phyloP scores from a whole-genome alignment of 1,140 invertebrate species.

The Listronotus bonariensis region DNA sequence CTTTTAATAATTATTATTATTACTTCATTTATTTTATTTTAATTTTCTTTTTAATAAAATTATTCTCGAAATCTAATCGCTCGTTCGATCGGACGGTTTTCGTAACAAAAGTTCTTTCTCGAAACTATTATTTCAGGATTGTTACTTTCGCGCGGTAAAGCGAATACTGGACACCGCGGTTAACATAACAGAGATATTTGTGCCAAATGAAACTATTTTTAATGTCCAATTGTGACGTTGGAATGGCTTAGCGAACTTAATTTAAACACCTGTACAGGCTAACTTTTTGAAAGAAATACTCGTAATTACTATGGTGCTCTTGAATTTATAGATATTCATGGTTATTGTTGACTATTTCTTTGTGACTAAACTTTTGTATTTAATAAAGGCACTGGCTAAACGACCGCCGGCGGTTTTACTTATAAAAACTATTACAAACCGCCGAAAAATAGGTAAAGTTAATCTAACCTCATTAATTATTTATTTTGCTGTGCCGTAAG shows the following conservation, averaged over 20 bases:
- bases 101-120: slow-evolving; percentile 6
- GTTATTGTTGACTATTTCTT: background rate
- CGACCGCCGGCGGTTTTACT: too few relatives aligned
- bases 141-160: slow-evolving; percentile 21
- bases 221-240: slow-evolving; percentile 37
- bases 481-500: too few relatives aligned
- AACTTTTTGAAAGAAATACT: background rate
- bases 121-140: slow-evolving; percentile 6
- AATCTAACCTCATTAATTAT: too few relatives aligned
- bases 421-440: too few relatives aligned
- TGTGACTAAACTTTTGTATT: too few relatives aligned
- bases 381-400: too few relatives aligned
- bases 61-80: background rate
- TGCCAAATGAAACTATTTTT: slow-evolving; percentile 39
- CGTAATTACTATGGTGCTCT: background rate
- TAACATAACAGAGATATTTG: slow-evolving; percentile 35
- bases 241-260: slow-evolving; percentile 6
- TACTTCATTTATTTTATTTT: too few relatives aligned
- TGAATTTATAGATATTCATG: background rate
- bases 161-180: slow-evolving; percentile 30
- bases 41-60: background rate
- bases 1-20: too few relatives aligned
- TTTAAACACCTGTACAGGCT: slow-evolving; percentile 31
- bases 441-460: too few relatives aligned
- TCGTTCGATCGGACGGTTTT: slow-evolving; percentile 9